Base-by-base conservation (phyloP, 2,888 invertebrate species). In the Tipula lateralis region DNA sequence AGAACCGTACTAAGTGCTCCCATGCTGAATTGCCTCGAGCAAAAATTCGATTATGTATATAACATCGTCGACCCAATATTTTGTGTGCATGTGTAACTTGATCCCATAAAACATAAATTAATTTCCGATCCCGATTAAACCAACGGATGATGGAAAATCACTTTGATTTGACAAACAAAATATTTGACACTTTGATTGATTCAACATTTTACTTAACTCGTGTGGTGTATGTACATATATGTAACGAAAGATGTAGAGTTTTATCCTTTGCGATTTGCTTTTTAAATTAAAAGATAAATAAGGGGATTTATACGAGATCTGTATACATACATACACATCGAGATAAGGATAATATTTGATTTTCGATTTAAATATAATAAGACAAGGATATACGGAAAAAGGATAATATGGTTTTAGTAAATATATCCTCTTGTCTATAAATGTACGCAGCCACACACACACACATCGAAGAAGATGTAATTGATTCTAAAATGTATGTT, bases 151-250 rank as follows among this genome's bases (percentile, higher is more conserved):
- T 44, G 16, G 16, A 16, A 44, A 66, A 66, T 66, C 66, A 66
- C 66, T 66, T 66, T 66, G 66, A 66, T 50, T 50, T 50, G 44
- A 16, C 44, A 50, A 50, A 50, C 44, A 50, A 66, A 66, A 66
- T 24, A 66, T 66, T 66, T 66, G 66, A 66, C 66, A 66, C 66
- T 66, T 66, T 66, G 66, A 66, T 66, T 66, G 66, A 66, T 66
- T 66, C 24, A 66, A 66, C 66, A 66, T 66, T 66, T 66, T 66
- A 66, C 66, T 66, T 66, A 66, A 66, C 66, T 66, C 66, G 44
- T 66, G 66, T 66, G 24, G 16, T 16, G 16, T 44, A 16, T n/a
- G 16, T 44, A 16, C 16, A 44, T 44, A 9, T 24, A 24, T 66
- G 24, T 66, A 66, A 24, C 24, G 24, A 66, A 66, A 66, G 24